Percentiles rank a stretch among this genome's conserved stretches.
Evolutionary conservation across 1,140 invertebrate species (phyloP).

Genomic region (Cherax quadricarinatus): DNA sequence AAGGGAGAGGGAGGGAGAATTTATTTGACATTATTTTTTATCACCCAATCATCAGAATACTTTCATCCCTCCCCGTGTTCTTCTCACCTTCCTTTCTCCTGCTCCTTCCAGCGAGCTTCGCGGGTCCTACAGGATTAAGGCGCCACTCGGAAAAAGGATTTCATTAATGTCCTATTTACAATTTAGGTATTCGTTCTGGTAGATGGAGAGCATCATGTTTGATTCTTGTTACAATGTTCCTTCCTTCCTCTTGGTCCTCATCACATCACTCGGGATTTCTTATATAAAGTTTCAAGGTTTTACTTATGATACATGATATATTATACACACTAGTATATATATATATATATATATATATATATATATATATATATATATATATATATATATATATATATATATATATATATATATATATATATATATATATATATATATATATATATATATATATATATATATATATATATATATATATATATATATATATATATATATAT

Average conservation of each 20-base stretch:
- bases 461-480: slow-evolving; percentile 47
- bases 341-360: slow-evolving; percentile 39
- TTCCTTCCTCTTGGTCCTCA: slow-evolving; percentile 14
- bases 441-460: slow-evolving; percentile 39
- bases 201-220: slow-evolving; percentile 59
- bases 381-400: slow-evolving; percentile 22
- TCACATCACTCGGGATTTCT: slow-evolving; percentile 6
- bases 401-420: slow-evolving; percentile 23
- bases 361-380: slow-evolving; percentile 47
- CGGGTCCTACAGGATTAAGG: slow-evolving; percentile 9
- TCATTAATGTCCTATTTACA: background rate
- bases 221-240: slow-evolving; percentile 32
- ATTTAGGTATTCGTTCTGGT: background rate
- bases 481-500: slow-evolving; percentile 22
- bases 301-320: slow-evolving; percentile 3
- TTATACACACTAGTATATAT: slow-evolving; percentile 28
- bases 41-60: too few relatives aligned
- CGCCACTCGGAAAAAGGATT: background rate
- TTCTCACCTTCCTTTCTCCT: background rate
- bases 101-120: background rate
- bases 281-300: background rate
- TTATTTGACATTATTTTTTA: background rate
- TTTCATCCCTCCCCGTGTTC: background rate
- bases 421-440: slow-evolving; percentile 21
- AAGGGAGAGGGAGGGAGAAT: background rate